A percentile compares a stretch with the other conserved stretches of the same genome.
Conservation (phyloP, 92 coral and sea anemone genomes). For the Blastomussa wellsi region DNA sequence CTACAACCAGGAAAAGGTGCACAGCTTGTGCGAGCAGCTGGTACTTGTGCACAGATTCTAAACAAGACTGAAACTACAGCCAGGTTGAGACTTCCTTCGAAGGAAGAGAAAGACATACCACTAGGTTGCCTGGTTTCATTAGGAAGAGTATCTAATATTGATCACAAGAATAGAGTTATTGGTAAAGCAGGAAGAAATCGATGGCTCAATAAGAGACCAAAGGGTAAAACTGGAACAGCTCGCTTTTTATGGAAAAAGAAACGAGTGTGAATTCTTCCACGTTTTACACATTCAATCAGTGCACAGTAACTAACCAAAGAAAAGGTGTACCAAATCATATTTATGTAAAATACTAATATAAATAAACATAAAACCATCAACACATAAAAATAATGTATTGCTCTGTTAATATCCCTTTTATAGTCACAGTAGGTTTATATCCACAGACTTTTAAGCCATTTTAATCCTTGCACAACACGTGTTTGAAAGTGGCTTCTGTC, state of each 20-base stretch:
- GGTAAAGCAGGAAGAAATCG: constrained; percentile 98
- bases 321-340: no score
- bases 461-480: no score
- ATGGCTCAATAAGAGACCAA: constrained; percentile 95
- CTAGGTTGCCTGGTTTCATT: constrained; percentile 84
- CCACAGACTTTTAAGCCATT: no score
- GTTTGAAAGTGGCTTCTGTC: no score
- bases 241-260: constrained; percentile 97
- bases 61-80: constrained; percentile 77
- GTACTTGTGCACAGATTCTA: constrained; percentile 95
- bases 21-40: constrained; percentile 94
- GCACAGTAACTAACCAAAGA: not conserved
- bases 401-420: no score
- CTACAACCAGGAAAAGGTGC: constrained; percentile 93
- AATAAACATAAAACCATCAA: no score
- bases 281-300: not conserved
- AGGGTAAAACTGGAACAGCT: constrained; percentile 94
- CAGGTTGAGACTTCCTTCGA: constrained; percentile 87
- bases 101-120: constrained; percentile 84
- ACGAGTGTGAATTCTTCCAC: constrained; percentile 58
- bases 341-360: no score
- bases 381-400: no score
- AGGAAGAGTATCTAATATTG: constrained; percentile 94
- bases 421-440: no score
- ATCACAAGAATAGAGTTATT: constrained; percentile 87